Evolutionary conservation across 2,888 invertebrate genomes (phyloP).

Genomic region (Hypsopygia costalis): DNA sequence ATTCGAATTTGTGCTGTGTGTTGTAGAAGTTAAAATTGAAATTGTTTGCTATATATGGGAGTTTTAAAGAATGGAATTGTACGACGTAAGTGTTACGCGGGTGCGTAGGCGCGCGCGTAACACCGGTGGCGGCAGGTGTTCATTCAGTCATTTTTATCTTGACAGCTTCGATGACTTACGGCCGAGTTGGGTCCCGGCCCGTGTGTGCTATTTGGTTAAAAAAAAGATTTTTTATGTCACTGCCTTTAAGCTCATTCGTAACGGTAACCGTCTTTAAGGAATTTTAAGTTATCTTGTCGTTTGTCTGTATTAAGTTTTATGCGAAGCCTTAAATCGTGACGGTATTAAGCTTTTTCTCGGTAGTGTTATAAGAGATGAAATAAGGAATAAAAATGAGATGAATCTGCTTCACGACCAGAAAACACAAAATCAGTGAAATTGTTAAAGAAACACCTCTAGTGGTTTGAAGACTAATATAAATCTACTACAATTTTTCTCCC

Average conservation of each 20-base stretch:
- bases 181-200: slow-evolving; percentile 48
- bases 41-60: slow-evolving; percentile 20
- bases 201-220: slow-evolving; percentile 69
- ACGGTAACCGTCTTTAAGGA: slow-evolving; percentile 67
- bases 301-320: slow-evolving; percentile 44
- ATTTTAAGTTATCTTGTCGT: slow-evolving; percentile 59
- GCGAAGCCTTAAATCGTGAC: slow-evolving; percentile 52
- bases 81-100: slow-evolving; percentile 35
- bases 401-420: too few relatives aligned
- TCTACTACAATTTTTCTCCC: too few relatives aligned
- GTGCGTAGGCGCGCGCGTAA: slow-evolving; percentile 73
- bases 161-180: slow-evolving; percentile 79
- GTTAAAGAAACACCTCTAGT: too few relatives aligned
- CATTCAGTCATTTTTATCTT: slow-evolving; percentile 78
- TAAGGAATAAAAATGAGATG: too few relatives aligned
- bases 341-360: slow-evolving; percentile 25
- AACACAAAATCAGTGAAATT: too few relatives aligned
- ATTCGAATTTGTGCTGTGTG: slow-evolving; percentile 42
- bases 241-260: slow-evolving; percentile 72
- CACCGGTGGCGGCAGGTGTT: slow-evolving; percentile 76
- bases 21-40: slow-evolving; percentile 32
- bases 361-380: too few relatives aligned
- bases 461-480: too few relatives aligned
- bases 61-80: slow-evolving; percentile 46
- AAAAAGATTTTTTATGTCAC: slow-evolving; percentile 59